A percentile compares a stretch with the other conserved stretches of the same genome.
Conservation (phyloP, 2,113 vertebrate genomes). For the Aplodontia rufa region DNA sequence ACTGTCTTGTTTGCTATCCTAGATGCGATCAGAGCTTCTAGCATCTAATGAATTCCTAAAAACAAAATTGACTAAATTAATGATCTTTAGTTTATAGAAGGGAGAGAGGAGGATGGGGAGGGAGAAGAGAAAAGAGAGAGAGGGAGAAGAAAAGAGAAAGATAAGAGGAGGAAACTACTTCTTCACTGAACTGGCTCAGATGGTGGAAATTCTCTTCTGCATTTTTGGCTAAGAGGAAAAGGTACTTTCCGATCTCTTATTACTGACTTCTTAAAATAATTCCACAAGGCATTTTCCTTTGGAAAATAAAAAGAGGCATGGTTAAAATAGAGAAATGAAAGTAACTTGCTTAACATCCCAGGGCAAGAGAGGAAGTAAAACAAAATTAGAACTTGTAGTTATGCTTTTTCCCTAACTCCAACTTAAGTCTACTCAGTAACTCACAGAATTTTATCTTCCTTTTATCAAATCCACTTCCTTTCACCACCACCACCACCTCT, state of each 20-base stretch:
- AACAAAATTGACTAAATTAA: background rate
- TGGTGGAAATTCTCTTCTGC: background rate
- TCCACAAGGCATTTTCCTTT: constrained; percentile 30
- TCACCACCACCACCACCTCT: background rate
- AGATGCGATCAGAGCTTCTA: background rate
- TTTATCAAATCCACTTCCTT: background rate
- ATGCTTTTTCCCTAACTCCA: background rate
- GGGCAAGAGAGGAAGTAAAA: constrained; percentile 26
- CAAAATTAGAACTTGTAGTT: constrained; percentile 33
- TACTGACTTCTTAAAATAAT: constrained; percentile 56
- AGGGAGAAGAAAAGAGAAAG: background rate
- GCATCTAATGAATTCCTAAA: background rate
- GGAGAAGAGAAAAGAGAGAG: background rate
- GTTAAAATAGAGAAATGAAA: constrained; percentile 56
- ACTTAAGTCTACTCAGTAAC: background rate
- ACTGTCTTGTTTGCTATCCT: background rate
- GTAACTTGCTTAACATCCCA: constrained; percentile 8
- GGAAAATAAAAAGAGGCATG: background rate
- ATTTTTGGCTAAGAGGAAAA: constrained; percentile 42
- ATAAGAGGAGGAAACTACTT: background rate
- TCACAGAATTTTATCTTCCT: background rate
- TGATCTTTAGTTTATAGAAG: background rate
- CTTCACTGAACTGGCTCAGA: background rate
- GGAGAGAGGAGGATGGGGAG: background rate
- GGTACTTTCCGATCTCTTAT: constrained; percentile 43